A percentile compares a stretch with the other conserved stretches of the same genome.
Evolutionary conservation across 1,140 invertebrate species (phyloP).

Genomic region (Proctacanthus coquilletti): DNA sequence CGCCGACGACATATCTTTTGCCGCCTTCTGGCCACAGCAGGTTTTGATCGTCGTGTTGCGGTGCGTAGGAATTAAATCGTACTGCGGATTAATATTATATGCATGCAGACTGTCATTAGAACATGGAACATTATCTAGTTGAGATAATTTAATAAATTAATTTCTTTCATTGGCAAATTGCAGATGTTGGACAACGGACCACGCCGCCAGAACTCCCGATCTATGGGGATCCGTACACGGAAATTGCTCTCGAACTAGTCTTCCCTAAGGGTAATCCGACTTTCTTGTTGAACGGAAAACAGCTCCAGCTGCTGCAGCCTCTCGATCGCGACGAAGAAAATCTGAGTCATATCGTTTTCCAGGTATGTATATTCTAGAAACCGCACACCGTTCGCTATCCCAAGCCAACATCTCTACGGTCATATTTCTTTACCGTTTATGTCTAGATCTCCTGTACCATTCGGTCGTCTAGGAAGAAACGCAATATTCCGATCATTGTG

Average conservation of each 20-base stretch:
- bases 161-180: conserved; percentile 15
- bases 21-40: no score
- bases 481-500: conserved; percentile 74
- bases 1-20: no score
- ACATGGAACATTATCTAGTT: no score
- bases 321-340: conserved; percentile 74
- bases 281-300: conserved; percentile 70
- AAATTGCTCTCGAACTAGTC: conserved; percentile 60
- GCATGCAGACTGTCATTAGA: no score
- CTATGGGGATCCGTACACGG: conserved; percentile 59
- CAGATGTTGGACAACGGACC: conserved; percentile 70
- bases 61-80: no score
- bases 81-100: no score
- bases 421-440: conserved; percentile 11
- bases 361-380: conserved; percentile 51
- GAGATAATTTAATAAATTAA: no score
- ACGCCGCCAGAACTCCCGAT: conserved; percentile 64
- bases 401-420: no score
- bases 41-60: no score
- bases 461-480: conserved; percentile 53
- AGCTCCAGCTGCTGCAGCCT: conserved; percentile 57
- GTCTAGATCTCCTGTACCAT: conserved; percentile 65
- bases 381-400: no score
- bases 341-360: conserved; percentile 73
- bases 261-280: conserved; percentile 59